Conservation (phyloP, 1,140 invertebrate species). For the Aphidius ervi region DNA sequence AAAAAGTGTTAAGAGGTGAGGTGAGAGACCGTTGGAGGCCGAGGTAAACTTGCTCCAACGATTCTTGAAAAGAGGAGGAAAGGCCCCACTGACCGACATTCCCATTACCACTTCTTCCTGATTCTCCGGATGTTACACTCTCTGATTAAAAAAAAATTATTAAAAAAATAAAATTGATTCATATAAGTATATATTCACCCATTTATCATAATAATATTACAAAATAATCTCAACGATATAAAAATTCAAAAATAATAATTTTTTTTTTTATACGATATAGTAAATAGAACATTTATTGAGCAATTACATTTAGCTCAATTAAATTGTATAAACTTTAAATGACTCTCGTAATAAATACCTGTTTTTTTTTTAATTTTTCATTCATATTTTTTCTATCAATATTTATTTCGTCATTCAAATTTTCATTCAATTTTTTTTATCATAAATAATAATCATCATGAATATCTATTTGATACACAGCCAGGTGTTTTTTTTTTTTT, state of each 20-base stretch:
- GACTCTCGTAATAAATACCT: too few species aligned
- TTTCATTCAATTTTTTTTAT: too few species aligned
- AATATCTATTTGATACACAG: too few species aligned
- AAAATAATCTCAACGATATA: background rate
- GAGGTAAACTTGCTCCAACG: constrained; percentile 19
- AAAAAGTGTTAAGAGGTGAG: constrained; percentile 25
- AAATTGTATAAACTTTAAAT: too few species aligned
- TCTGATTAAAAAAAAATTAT: constrained; percentile 3
- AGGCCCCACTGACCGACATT: constrained; percentile 50
- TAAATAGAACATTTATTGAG: too few species aligned
- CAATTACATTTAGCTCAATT: background rate
- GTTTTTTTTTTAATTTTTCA: too few species aligned
- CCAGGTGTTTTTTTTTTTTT: too few species aligned
- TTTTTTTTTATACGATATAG: background rate
- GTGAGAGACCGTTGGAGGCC: constrained; percentile 25
- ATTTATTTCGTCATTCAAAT: too few species aligned
- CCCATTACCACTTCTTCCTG: constrained; percentile 39
- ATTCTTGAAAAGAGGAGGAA: constrained; percentile 22
- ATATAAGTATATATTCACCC: too few species aligned
- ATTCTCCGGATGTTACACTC: constrained; percentile 29
- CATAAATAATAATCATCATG: too few species aligned
- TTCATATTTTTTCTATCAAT: too few species aligned
- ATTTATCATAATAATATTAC: background rate
- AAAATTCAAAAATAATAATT: background rate
- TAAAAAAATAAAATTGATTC: constrained; percentile 17